Percentiles rank a stretch among this genome's conserved stretches.
Conservation (phyloP, 2,888 invertebrate genomes). For the Minunthozetes semirufus region DNA sequence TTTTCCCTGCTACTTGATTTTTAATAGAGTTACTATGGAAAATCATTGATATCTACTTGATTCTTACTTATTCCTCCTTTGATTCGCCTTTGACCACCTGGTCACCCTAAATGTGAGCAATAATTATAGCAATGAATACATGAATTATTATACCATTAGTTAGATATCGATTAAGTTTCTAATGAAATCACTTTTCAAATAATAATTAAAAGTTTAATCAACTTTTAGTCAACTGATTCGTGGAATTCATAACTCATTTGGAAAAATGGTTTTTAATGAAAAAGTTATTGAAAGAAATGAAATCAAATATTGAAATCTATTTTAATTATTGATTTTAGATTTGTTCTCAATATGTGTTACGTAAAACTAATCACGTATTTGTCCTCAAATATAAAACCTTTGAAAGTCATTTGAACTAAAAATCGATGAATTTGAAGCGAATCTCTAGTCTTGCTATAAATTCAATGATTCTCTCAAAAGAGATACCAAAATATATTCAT, state of each 20-base stretch:
- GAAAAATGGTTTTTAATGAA: not conserved
- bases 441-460: no score
- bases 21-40: no score
- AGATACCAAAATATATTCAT: no score
- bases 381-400: not conserved
- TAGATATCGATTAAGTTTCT: not conserved
- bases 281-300: not conserved
- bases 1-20: no score
- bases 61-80: no score
- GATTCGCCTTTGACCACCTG: no score
- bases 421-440: not conserved
- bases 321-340: not conserved
- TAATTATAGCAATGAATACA: not conserved
- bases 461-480: no score
- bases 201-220: not conserved
- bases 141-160: not conserved
- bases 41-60: no score
- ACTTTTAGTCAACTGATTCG: not conserved
- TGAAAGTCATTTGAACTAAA: not conserved
- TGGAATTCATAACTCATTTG: not conserved
- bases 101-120: no score
- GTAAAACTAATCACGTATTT: not conserved
- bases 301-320: not conserved
- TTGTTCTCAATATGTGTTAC: not conserved
- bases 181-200: conserved; percentile 3